A percentile compares a stretch with the other conserved stretches of the same genome.
These are phyloP conservation scores for Pseudochaenichthys georgianus DNA, from an alignment of 2,797 vertebrate genomes.

Conservation along the genomic window DNA sequence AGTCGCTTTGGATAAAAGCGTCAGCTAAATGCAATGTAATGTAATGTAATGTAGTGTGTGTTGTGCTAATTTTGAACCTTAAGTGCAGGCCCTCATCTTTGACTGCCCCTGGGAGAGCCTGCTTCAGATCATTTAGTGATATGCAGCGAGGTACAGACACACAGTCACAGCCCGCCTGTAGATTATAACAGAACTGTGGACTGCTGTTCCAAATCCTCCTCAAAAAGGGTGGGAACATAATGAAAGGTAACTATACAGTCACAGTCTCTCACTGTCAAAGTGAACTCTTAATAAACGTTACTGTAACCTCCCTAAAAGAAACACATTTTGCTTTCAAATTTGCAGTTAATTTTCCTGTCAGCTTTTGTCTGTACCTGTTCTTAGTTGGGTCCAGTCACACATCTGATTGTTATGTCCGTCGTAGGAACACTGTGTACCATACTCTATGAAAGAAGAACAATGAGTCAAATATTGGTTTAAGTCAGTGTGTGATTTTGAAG, in stretches of 20 bases:
- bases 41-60: not conserved
- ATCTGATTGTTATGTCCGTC: conserved; percentile 74
- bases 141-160: conserved; percentile 16
- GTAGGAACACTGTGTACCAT: conserved; percentile 86
- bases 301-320: conserved; percentile 5
- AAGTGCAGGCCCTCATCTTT: conserved; percentile 39
- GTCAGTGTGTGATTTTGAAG: not conserved
- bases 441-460: conserved; percentile 76
- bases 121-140: conserved; percentile 62
- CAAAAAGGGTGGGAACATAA: not conserved
- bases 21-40: no score
- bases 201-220: conserved; percentile 22
- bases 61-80: conserved; percentile 44
- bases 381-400: conserved; percentile 86
- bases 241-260: conserved; percentile 9
- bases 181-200: conserved; percentile 58
- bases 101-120: conserved; percentile 43
- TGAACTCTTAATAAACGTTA: conserved; percentile 12
- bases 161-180: conserved; percentile 23
- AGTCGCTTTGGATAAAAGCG: no score
- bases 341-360: conserved; percentile 30
- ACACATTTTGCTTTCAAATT: not conserved
- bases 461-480: not conserved
- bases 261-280: conserved; percentile 18
- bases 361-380: conserved; percentile 74